A percentile compares a stretch with the other conserved stretches of the same genome.
These are phyloP conservation scores for Solea senegalensis DNA, from an alignment of 2,113 vertebrate genomes.

Conservation along the genomic window DNA sequence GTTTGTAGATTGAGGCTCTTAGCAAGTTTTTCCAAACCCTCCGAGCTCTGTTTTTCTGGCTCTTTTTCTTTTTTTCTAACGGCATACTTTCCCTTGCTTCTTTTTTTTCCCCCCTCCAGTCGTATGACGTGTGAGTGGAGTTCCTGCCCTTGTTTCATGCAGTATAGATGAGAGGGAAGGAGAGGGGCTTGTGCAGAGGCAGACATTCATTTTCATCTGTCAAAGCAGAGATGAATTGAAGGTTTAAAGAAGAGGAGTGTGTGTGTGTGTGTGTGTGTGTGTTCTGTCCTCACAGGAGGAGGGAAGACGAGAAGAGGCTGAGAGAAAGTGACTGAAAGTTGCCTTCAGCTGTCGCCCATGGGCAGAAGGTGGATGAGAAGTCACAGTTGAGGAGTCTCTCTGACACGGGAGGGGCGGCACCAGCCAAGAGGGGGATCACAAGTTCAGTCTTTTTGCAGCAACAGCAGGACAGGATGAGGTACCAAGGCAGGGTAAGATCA, in stretches of 20 bases:
- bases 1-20: constrained; percentile 56
- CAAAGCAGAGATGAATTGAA: constrained; percentile 51
- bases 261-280: constrained; percentile 28
- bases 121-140: constrained; percentile 74
- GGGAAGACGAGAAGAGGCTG: constrained; percentile 23
- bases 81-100: constrained; percentile 58
- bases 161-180: constrained; percentile 40
- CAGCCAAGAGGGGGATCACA: constrained; percentile 40
- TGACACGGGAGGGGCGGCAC: constrained; percentile 61
- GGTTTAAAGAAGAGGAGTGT: constrained; percentile 64
- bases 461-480: constrained; percentile 74
- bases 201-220: constrained; percentile 55
- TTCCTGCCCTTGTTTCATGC: constrained; percentile 69
- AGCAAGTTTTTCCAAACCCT: constrained; percentile 70
- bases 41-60: constrained; percentile 30
- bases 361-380: constrained; percentile 57
- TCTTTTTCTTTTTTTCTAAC: constrained; percentile 42
- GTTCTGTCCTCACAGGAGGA: constrained; percentile 48
- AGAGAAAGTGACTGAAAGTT: constrained; percentile 43
- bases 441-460: constrained; percentile 38
- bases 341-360: constrained; percentile 26
- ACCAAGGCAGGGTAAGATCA: constrained; percentile 77
- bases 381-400: constrained; percentile 33
- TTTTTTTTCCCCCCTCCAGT: constrained; percentile 45
- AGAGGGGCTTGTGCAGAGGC: constrained; percentile 42